These are phyloP conservation scores for Schlechtendalia chinensis DNA, from an alignment of 1,140 invertebrate genomes.

Conservation along the genomic window DNA sequence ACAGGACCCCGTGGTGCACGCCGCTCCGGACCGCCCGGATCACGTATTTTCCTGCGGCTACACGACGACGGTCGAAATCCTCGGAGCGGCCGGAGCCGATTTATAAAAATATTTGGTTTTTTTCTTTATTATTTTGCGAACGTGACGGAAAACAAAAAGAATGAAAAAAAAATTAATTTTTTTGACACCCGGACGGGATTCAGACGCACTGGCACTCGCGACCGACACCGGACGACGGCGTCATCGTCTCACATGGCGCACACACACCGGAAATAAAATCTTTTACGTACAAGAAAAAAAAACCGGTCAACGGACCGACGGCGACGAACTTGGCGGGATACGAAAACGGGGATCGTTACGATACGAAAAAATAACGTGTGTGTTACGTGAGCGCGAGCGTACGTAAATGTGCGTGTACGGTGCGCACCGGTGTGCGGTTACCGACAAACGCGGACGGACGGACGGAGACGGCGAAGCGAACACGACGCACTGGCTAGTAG, in stretches of 20 bases:
- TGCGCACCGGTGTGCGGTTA: not conserved
- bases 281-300: too few species aligned
- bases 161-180: too few species aligned
- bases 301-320: too few species aligned
- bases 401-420: not conserved
- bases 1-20: too few species aligned
- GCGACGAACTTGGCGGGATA: not conserved
- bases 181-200: not conserved
- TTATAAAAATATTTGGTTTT: not conserved
- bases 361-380: not conserved
- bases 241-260: not conserved
- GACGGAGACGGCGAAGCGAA: slow-evolving; percentile 32
- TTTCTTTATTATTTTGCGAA: not conserved
- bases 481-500: slow-evolving; percentile 37
- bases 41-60: too few species aligned
- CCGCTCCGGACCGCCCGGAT: too few species aligned
- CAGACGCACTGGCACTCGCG: too few species aligned
- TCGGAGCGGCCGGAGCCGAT: not conserved
- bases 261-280: not conserved
- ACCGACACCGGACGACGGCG: not conserved
- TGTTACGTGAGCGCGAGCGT: not conserved
- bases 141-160: too few species aligned
- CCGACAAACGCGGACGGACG: not conserved
- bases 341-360: too few species aligned
- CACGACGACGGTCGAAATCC: not conserved